phyloP scores from a whole-genome alignment of 2,888 invertebrate species.

The Lasioglossum zephyrum region DNA sequence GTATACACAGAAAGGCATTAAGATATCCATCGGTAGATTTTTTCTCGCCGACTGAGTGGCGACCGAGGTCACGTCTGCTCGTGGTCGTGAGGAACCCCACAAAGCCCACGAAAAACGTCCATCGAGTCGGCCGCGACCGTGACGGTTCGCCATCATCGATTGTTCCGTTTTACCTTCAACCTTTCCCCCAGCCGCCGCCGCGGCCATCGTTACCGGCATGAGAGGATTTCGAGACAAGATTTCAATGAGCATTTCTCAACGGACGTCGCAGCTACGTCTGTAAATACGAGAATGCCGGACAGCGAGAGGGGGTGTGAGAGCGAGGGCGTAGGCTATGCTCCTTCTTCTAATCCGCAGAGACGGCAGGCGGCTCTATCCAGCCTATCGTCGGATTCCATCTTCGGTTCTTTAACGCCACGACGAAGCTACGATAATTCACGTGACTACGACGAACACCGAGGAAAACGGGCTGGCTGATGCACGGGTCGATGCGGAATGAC shows the following conservation, averaged over 20 bases:
- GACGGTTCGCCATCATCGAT: constrained; percentile 79
- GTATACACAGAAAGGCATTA: constrained; percentile 66
- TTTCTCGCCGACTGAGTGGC: constrained; percentile 65
- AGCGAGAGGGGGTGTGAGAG: background rate
- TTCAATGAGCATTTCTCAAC: constrained; percentile 77
- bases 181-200: constrained; percentile 15
- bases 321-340: constrained; percentile 28
- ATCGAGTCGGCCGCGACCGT: constrained; percentile 63
- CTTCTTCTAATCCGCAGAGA: constrained; percentile 46
- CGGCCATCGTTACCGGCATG: constrained; percentile 15
- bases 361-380: constrained; percentile 10
- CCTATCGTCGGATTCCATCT: constrained; percentile 67
- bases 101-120: constrained; percentile 71
- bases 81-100: constrained; percentile 74
- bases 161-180: constrained; percentile 74
- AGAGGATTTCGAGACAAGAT: constrained; percentile 69
- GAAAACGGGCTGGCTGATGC: constrained; percentile 56
- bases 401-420: constrained; percentile 54
- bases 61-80: constrained; percentile 75
- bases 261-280: constrained; percentile 58
- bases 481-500: constrained; percentile 58
- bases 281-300: constrained; percentile 63
- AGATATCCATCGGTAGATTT: constrained; percentile 76
- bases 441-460: constrained; percentile 21
- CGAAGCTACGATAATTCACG: constrained; percentile 62